Conservation (phyloP, 2,113 vertebrate species). For the Diadophis punctatus region DNA sequence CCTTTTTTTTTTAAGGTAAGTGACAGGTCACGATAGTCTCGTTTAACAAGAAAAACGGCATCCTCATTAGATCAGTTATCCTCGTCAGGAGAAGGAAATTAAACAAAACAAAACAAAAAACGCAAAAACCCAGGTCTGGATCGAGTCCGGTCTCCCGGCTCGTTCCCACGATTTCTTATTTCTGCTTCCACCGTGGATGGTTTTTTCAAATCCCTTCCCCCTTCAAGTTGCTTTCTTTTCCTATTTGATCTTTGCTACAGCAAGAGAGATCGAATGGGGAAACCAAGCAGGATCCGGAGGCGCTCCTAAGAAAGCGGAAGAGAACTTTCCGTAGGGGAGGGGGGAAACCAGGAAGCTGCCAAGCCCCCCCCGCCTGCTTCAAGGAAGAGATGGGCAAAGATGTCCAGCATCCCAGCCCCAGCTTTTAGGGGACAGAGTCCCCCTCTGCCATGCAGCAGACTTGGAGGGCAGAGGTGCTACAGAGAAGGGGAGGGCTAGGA, state of each 20-base stretch:
- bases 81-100: constrained; percentile 42
- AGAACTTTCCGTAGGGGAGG: too few species aligned
- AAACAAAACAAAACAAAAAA: background rate
- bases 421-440: too few species aligned
- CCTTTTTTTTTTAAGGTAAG: constrained; percentile 66
- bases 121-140: constrained; percentile 41
- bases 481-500: background rate
- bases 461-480: background rate
- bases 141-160: background rate
- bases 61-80: constrained; percentile 69
- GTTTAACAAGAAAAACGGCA: constrained; percentile 63
- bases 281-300: background rate
- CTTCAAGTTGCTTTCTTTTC: background rate
- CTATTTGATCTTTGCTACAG: background rate
- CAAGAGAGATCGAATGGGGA: constrained; percentile 8
- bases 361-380: background rate
- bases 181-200: constrained; percentile 24
- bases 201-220: constrained; percentile 5
- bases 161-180: constrained; percentile 1
- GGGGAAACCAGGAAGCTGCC: background rate
- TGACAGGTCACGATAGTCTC: constrained; percentile 72
- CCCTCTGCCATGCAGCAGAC: background rate
- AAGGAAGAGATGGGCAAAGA: background rate
- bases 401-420: too few species aligned
- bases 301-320: background rate